Evolutionary conservation across 2,113 vertebrate species (phyloP).

Genomic region (Tupaia tana): DNA sequence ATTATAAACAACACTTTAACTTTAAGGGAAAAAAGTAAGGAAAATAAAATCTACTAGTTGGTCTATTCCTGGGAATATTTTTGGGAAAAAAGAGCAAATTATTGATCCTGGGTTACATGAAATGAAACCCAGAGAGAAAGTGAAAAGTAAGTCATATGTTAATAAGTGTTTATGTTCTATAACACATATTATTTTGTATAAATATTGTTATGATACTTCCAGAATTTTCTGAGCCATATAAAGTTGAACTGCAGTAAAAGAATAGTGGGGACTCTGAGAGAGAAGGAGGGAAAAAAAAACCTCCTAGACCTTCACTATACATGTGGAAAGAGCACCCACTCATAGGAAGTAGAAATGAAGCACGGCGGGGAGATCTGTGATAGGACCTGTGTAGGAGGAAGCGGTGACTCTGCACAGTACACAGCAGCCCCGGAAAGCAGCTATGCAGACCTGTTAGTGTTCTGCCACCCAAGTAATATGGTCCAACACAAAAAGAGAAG

Average conservation of each 20-base stretch:
- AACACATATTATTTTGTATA: not conserved
- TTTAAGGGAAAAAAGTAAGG: not conserved
- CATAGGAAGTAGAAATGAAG: not conserved
- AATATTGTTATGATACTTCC: not conserved
- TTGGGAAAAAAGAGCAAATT: not conserved
- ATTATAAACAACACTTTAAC: slow-evolving; percentile 38
- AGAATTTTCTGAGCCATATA: not conserved
- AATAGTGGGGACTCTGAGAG: not conserved
- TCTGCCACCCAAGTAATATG: not conserved
- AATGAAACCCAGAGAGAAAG: not conserved
- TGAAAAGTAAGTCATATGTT: not conserved
- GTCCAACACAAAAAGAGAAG: not conserved
- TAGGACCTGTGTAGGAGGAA: not conserved
- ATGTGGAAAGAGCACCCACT: not conserved
- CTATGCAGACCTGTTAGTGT: not conserved
- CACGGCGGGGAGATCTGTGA: not conserved
- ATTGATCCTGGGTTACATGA: slow-evolving; percentile 25
- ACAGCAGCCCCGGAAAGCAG: not conserved
- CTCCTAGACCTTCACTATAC: not conserved
- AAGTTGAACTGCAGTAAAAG: not conserved
- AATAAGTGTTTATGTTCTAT: not conserved
- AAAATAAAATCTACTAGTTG: slow-evolving; percentile 32
- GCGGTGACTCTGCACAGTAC: not conserved
- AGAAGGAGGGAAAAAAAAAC: not conserved
- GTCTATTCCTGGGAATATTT: slow-evolving; percentile 20